Evolutionary conservation across 1,140 invertebrate genomes (phyloP).

Genomic region (Ips nitidus): DNA sequence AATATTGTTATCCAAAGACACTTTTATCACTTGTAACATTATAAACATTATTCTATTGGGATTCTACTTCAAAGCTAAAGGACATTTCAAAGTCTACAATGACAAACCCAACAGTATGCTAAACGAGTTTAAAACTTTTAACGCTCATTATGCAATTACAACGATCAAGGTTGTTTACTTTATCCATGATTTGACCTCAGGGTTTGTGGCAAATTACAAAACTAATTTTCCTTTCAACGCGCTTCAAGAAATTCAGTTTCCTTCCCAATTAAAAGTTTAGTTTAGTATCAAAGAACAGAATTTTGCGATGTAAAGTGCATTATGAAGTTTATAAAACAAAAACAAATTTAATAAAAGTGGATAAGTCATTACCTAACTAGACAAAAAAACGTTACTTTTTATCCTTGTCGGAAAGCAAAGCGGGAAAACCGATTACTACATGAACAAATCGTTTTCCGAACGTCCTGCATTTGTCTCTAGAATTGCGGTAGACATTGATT

Average conservation of each 20-base stretch:
- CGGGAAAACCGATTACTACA: slow-evolving; percentile 6
- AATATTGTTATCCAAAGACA: too few species aligned
- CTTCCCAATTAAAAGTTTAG: slow-evolving; percentile 11
- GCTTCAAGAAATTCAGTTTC: slow-evolving; percentile 9
- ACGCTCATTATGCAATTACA: slow-evolving; percentile 3
- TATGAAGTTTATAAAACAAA: background rate
- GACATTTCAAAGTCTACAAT: too few species aligned
- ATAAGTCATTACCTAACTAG: background rate
- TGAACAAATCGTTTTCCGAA: slow-evolving; percentile 18
- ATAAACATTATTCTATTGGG: too few species aligned
- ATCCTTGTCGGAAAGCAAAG: background rate
- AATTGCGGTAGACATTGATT: slow-evolving; percentile 14
- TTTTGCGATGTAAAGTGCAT: too few species aligned
- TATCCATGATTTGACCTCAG: slow-evolving; percentile 5
- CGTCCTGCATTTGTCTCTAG: slow-evolving; percentile 3
- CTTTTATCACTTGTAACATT: too few species aligned
- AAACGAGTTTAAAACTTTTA: slow-evolving; percentile 1
- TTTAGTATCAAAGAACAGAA: background rate
- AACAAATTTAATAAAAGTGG: background rate
- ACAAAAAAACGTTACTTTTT: too few species aligned
- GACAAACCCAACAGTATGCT: too few species aligned
- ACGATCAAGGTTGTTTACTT: slow-evolving; percentile 4
- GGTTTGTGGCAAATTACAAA: slow-evolving; percentile 7
- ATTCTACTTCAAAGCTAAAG: too few species aligned
- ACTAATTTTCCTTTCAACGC: slow-evolving; percentile 4